Percentiles rank a stretch among this genome's conserved stretches.
Conservation (phyloP, 2,113 vertebrate species). For the Ailurus styani region DNA sequence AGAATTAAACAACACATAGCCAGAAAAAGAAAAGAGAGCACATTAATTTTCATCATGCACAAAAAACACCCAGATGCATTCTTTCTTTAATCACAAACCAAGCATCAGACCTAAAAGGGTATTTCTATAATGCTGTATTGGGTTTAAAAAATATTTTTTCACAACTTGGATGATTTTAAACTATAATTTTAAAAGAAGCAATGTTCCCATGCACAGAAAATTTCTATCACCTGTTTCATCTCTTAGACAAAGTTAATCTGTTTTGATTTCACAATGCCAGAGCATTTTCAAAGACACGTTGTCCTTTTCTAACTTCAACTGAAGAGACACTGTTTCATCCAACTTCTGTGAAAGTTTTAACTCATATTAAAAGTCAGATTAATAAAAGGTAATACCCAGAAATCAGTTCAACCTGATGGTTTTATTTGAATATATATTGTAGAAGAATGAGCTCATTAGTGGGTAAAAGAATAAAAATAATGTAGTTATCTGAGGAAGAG, state of each 20-base stretch:
- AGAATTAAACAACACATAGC: not conserved
- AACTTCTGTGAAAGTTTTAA: slow-evolving; percentile 14
- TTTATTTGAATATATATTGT: not conserved
- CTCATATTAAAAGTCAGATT: slow-evolving; percentile 10
- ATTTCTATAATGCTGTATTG: not conserved
- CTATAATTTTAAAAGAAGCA: slow-evolving; percentile 8
- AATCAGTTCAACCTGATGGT: not conserved
- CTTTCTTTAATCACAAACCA: slow-evolving; percentile 1
- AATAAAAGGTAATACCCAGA: not conserved
- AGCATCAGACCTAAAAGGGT: not conserved
- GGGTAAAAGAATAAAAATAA: not conserved
- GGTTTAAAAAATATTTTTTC: slow-evolving; percentile 28
- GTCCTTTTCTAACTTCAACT: not conserved
- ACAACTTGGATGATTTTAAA: slow-evolving; percentile 34
- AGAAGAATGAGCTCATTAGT: not conserved
- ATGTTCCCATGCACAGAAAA: slow-evolving; percentile 21
- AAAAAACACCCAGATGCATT: not conserved
- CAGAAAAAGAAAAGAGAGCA: not conserved
- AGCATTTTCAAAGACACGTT: slow-evolving; percentile 29
- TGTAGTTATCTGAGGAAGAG: not conserved
- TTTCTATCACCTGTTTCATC: slow-evolving; percentile 3
- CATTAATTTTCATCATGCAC: not conserved
- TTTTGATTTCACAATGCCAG: slow-evolving; percentile 7
- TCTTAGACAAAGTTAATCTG: slow-evolving; percentile 4
- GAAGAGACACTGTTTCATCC: not conserved